Evolutionary conservation across 2,113 vertebrate species (phyloP), one percentile per base, ranked within the genome.

Genomic region (Circaetus gallicus): DNA sequence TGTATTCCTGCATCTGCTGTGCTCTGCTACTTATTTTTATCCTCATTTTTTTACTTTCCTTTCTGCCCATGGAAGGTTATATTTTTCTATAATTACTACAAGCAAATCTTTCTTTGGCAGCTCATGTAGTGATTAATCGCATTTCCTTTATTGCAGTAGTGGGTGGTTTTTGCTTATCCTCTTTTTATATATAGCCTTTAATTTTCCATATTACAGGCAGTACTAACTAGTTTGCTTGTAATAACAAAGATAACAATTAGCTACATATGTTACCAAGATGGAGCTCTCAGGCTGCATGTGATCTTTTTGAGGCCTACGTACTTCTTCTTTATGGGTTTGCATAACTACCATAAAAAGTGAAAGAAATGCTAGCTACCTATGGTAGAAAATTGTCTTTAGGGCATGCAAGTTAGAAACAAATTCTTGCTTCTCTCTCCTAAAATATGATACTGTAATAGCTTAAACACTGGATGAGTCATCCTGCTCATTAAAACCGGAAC

Each of bases 81-180:
- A 95, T 91, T 96, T 85, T 94, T 79, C 85, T 95, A 2, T 93
- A 96, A 93, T 94, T 86, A 86, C 61, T 29, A 47, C 53, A 94
- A 72, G 63, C 11, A 82, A 95, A 90, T 95, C 59, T 93, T 95
- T 92, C 67, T 82, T 90, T 94, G 89, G 69, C 76, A 93, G 62
- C 1, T 2, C 40, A 82, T 19, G 31, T 9, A 94, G 20, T 73
- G 89, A 97, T 94, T 91, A 89, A 80, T 79, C 0, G 0, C 10
- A 76, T 90, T 93, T 91, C 38, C 32, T 88, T 96, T 82, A 82
- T 53, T 96, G 62, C 58, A 82, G 50, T 77, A 73, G 50, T 65
- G 72, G 31, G 32, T 89, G 73, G 73, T 38, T 95, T 97, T 94
- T 94, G 61, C 11, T 0, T 49, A 82, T 76, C 70, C 14, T 78